Evolutionary conservation across 92 coral and sea anemone species (phyloP).

Genomic region (Zoanthus solanderi): DNA sequence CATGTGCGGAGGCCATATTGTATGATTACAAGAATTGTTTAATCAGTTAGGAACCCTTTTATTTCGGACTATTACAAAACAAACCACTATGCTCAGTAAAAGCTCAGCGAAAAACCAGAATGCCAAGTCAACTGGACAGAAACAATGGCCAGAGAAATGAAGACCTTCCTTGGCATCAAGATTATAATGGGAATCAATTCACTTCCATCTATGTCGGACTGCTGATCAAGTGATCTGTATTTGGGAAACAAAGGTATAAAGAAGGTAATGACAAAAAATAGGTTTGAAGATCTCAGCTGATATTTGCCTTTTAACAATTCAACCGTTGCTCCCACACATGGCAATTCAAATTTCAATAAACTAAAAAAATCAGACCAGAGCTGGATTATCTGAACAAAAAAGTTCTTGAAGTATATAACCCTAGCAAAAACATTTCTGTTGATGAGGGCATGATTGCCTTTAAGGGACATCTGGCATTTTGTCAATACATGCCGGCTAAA

Average conservation of each 20-base stretch:
- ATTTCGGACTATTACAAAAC: too few species aligned
- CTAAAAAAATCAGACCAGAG: background rate
- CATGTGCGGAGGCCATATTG: too few species aligned
- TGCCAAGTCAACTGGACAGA: too few species aligned
- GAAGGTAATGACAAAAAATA: slow-evolving; percentile 14
- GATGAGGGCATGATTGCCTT: slow-evolving; percentile 2
- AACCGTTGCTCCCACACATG: background rate
- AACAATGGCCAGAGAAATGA: too few species aligned
- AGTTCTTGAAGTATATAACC: background rate
- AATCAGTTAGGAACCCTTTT: too few species aligned
- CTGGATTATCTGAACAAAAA: background rate
- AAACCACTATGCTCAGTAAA: too few species aligned
- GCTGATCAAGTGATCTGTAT: slow-evolving; percentile 22
- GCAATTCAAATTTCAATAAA: background rate
- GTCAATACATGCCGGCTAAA: background rate
- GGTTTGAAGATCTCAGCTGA: slow-evolving; percentile 6
- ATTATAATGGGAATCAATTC: slow-evolving; percentile 7
- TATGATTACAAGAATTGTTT: too few species aligned
- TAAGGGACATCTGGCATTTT: background rate
- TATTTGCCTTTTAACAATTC: slow-evolving; percentile 1
- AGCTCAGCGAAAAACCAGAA: too few species aligned
- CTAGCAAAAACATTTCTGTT: background rate
- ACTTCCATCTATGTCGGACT: slow-evolving; percentile 10
- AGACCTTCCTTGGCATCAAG: too few species aligned
- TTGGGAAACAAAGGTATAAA: slow-evolving; percentile 5